Base-by-base conservation (phyloP, 30 jellyfish, hydroid and myxozoan species). In the Sanderia malayensis region DNA sequence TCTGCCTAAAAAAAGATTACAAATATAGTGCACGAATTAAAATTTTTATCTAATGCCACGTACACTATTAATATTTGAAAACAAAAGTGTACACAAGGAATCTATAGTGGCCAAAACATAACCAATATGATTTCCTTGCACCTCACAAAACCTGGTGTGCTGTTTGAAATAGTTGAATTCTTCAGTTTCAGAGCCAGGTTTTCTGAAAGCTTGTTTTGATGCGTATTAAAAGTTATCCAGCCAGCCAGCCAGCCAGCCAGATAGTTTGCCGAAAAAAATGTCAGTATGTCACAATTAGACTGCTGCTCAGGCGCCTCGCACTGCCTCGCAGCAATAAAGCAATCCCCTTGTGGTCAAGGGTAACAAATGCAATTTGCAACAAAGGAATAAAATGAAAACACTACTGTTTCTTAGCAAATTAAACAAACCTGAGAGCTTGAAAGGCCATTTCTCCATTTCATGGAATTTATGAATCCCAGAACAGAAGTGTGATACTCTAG, bases 371-470 rank as follows among this genome's bases (percentile, higher is more conserved):
- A 37, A 37, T 37, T 37, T 37, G 52, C 52, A 37, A 37, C 52
- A 37, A 37, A 37, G 52, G 52, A 37, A 37, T 37, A 37, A 37
- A 37, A 37, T 37, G 52, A 37, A 37, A 37, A 37, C 52, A 37
- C 10, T 37, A 37, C 52, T 37, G 52, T 37, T 37, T 37, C 52
- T 37, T 37, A 37, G 52, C 52, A 37, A 37, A 37, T 37, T 37
- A 37, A 37, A 37, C 52, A 37, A 61, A 61, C 73, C 73, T 61
- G 73, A 29, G 44, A 19, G 45, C 31, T 61, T 61, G 73, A 61
- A n/a, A 61, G 21, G 46, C 46, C 73, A 61, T 61, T 61, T 17
- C 46, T 61, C 73, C 73, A 61, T 25, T 33, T 61, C 73, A 61
- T 61, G 23, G 73, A 27, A 30, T 61, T 61, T 1, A 33, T 30